phyloP scores from a whole-genome alignment of 2,888 invertebrate genomes.

The Ypsolopha sequella region DNA sequence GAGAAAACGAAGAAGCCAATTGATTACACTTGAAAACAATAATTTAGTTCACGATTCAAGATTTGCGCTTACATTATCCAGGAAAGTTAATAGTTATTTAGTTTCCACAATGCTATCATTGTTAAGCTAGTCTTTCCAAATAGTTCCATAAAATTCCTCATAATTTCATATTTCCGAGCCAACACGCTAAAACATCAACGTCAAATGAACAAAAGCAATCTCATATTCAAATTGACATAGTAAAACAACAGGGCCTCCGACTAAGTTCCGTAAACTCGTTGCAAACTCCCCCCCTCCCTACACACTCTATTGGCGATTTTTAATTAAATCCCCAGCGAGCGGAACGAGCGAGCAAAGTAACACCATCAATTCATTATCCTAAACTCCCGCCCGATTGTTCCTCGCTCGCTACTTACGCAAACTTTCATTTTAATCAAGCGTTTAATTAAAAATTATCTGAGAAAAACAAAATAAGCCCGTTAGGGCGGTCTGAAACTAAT shows the following conservation, averaged over 20 bases:
- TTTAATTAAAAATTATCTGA: constrained; percentile 72
- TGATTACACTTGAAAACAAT: too few species aligned
- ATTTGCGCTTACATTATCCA: too few species aligned
- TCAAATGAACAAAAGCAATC: constrained; percentile 32
- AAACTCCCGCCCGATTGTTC: constrained; percentile 69
- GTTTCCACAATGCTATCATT: too few species aligned
- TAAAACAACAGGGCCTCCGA: constrained; percentile 63
- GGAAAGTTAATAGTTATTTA: too few species aligned
- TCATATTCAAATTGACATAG: constrained; percentile 69
- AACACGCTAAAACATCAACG: not conserved
- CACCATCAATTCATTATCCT: constrained; percentile 72
- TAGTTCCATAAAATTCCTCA: too few species aligned
- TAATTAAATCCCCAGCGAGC: constrained; percentile 66
- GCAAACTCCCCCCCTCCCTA: constrained; percentile 51
- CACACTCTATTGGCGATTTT: constrained; percentile 71
- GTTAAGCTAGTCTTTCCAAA: too few species aligned
- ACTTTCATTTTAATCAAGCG: constrained; percentile 72
- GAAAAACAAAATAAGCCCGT: constrained; percentile 71
- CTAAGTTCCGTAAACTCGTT: constrained; percentile 67
- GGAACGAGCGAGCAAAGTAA: constrained; percentile 61
- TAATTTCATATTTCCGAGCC: too few species aligned
- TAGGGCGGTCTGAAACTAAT: constrained; percentile 68
- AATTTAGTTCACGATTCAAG: too few species aligned
- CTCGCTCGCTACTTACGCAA: constrained; percentile 69
- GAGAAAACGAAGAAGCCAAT: too few species aligned